Evolutionary conservation across 2,888 invertebrate species (phyloP), one percentile per base, ranked within the genome.

Genomic region (Emesis russula): DNA sequence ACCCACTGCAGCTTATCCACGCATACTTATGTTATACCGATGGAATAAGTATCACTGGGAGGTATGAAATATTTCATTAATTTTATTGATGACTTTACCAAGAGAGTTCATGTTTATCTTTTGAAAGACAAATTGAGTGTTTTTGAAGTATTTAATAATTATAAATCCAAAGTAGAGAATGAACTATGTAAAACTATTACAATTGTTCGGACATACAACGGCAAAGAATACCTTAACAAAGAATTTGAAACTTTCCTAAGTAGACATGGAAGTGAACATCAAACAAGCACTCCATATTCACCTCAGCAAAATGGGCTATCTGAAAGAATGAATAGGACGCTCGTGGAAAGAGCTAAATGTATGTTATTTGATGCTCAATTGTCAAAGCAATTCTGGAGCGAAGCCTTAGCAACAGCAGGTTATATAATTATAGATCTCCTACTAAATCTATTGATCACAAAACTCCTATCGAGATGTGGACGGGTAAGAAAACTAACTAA

Each of bases 31-130:
- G 88, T 81, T 4, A 89, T 88, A 33, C 90, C 89, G 1, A 91
- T 92, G 92, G 88, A 92, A 41, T 66, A 70, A 71, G 0, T 9
- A 13, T 88, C 90, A 18, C 73, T 31, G 53, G 81, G 81, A 87
- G 89, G 90, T 88, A 87, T 87, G 84, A 88, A 80, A 73, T 89
- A 91, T 88, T 88, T 83, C 15, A 87, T 89, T 58, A 86, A 84
- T 58, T 87, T 79, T 33, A 85, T 83, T 36, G 87, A 90, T 80
- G 90, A 89, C 74, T 94, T 81, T 53, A 80, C 86, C 13, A 41
- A 85, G 81, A 88, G 83, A 75, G 86, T 87, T 2, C 81, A 78
- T 89, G 85, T 92, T 13, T 93, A 93, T 80, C 88, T 91, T 66
- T 41, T 92, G 1, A 92, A 90, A 81, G 48, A 84, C 53, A 86